phyloP scores from a whole-genome alignment of 2,113 vertebrate genomes.

The Saimiri boliviensis region DNA sequence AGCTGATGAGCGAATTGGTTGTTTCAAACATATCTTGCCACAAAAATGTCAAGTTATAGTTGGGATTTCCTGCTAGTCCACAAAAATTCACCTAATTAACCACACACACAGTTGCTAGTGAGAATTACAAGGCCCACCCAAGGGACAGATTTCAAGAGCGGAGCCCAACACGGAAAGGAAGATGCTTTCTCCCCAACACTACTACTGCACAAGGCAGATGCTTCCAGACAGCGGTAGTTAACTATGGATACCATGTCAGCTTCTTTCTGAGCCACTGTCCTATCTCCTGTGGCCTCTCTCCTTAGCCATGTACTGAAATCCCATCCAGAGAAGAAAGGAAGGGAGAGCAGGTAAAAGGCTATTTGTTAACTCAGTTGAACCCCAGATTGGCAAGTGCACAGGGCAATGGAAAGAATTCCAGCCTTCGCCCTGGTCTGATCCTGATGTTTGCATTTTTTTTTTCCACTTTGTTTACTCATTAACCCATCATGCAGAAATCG shows the following conservation, averaged over 20 bases:
- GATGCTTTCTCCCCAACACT: not conserved
- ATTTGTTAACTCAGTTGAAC: not conserved
- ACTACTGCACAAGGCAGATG: not conserved
- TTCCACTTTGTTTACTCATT: not conserved
- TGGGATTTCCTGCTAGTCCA: not conserved
- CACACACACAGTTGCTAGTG: not conserved
- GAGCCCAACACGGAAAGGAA: not conserved
- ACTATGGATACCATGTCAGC: fast-evolving
- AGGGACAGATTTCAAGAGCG: not conserved
- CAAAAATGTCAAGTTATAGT: not conserved
- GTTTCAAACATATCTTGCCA: not conserved
- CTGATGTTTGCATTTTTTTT: not conserved
- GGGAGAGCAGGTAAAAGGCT: not conserved
- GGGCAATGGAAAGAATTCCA: not conserved
- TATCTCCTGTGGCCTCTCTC: not conserved
- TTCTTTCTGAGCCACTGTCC: not conserved
- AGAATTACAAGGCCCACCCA: not conserved
- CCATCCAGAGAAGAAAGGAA: not conserved
- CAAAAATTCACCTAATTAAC: not conserved
- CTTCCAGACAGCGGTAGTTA: not conserved
- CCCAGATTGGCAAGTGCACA: not conserved
- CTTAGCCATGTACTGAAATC: not conserved
- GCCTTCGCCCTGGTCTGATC: not conserved
- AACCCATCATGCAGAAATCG: not conserved
- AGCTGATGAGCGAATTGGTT: not conserved